These are phyloP conservation scores for Chloroceryle aenea DNA, from an alignment of 2,113 vertebrate species.

Conservation along the genomic window DNA sequence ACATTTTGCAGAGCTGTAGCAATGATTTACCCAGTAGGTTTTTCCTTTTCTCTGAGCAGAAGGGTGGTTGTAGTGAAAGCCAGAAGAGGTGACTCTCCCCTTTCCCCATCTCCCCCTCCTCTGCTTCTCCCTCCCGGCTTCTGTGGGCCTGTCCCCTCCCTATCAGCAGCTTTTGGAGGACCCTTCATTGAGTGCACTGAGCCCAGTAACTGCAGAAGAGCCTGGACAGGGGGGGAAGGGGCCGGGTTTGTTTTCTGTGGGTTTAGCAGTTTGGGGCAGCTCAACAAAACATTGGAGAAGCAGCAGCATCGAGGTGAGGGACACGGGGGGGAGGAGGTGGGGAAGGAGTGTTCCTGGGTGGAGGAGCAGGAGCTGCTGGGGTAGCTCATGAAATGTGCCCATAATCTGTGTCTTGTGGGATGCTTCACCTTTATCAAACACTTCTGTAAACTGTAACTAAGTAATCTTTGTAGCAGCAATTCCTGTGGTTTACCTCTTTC, in stretches of 20 bases:
- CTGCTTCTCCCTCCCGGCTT: not conserved
- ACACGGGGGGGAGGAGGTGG: not conserved
- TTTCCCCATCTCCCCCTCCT: not conserved
- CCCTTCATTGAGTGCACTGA: not conserved
- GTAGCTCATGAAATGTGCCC: not conserved
- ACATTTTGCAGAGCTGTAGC: not conserved
- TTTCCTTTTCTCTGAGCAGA: not conserved
- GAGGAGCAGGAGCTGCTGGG: not conserved
- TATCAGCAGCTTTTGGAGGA: not conserved
- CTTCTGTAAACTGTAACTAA: not conserved
- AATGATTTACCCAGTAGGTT: not conserved
- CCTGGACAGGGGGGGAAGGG: not conserved
- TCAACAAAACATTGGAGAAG: fast-evolving
- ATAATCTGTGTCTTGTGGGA: not conserved
- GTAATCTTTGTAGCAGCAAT: not conserved
- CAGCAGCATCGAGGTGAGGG: not conserved
- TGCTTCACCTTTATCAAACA: not conserved
- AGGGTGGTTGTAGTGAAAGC: not conserved
- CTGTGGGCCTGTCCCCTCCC: not conserved
- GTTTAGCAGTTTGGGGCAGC: not conserved
- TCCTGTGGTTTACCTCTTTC: constrained; percentile 7
- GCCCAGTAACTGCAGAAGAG: not conserved
- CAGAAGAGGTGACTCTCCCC: not conserved
- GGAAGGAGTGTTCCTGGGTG: not conserved
- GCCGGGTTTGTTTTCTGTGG: not conserved